Base-by-base conservation (phyloP, 2,113 vertebrate genomes). In the Serilophus lunatus region DNA sequence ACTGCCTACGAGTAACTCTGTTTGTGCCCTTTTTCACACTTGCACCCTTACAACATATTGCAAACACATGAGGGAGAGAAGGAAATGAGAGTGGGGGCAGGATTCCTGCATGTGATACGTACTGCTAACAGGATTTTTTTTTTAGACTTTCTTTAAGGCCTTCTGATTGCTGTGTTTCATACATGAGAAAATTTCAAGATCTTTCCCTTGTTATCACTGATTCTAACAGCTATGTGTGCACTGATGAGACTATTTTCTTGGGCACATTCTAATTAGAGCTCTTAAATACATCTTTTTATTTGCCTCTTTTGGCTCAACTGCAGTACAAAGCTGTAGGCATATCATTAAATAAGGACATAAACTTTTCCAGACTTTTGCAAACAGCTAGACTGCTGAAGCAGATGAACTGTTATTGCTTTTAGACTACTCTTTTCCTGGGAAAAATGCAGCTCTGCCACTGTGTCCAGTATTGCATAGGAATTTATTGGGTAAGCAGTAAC, bases 361-460 rank as follows among this genome's bases (percentile, higher is more conserved):
- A 88, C n/a, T 86, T 95, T 85, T 95, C 92, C 65, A 85, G 76
- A 81, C 47, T 77, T 94, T 40, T 40, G 47, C 33, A 69, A 91
- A 89, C 29, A 94, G 49, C 40, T 49, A 79, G 49, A 24, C 54
- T 79, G 74, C 76, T 82, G 47, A 95, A 95, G 76, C 95, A n/a
- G 89, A 96, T 42, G 71, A 93, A 93, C 92, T 94, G 91, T 86
- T 86, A 89, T 86, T 89, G 89, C 77, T 93, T 95, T 86, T 90
- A 63, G 59, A 86, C 75, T 76, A 29, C 76, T 95, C 47, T 36
- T 88, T 94, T 88, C 74, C 82, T 64, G 70, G 79, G 93, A 86
- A 88, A 95, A 64, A 53, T 57, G 74, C 38, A 82, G 47, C 38
- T 54, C 54, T 76, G 19, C 53, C 36, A 66, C 53, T 74, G 60